Percentiles rank a stretch among this genome's conserved stretches.
phyloP scores from a whole-genome alignment of 2,888 invertebrate species.

The Agrochola litura region DNA sequence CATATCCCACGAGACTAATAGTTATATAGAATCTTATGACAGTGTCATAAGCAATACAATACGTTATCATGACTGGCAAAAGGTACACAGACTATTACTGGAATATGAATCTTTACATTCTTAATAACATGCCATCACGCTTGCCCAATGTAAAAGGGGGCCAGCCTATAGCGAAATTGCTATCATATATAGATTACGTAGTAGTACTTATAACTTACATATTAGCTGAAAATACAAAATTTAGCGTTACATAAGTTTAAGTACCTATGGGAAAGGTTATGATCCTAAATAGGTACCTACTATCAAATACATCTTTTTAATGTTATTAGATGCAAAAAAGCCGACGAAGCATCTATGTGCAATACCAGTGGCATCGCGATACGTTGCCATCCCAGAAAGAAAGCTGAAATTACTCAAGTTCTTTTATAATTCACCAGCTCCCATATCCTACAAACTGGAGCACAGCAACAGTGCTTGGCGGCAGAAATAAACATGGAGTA shows the following conservation, averaged over 20 bases:
- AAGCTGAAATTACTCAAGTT: too few species aligned
- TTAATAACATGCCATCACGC: neutral
- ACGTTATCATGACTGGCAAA: slow-evolving; percentile 21
- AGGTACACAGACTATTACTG: neutral
- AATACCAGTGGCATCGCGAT: neutral
- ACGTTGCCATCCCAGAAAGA: neutral
- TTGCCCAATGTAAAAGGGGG: neutral
- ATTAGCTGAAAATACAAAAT: neutral
- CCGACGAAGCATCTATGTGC: too few species aligned
- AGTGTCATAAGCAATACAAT: neutral
- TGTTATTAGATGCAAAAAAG: neutral
- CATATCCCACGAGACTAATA: neutral
- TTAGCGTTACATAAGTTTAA: neutral
- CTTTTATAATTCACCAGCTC: neutral
- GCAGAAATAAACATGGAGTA: neutral
- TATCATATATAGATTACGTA: neutral
- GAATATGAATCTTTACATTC: slow-evolving; percentile 1
- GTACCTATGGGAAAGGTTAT: neutral
- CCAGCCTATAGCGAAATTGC: neutral
- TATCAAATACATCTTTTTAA: neutral
- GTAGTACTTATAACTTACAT: too few species aligned
- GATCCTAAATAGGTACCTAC: neutral
- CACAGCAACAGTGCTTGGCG: neutral
- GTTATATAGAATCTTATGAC: neutral
- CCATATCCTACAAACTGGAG: neutral